Evolutionary conservation across 2,797 vertebrate species (phyloP), one percentile per base, ranked within the genome.

Genomic region (Hemibagrus guttatus): DNA sequence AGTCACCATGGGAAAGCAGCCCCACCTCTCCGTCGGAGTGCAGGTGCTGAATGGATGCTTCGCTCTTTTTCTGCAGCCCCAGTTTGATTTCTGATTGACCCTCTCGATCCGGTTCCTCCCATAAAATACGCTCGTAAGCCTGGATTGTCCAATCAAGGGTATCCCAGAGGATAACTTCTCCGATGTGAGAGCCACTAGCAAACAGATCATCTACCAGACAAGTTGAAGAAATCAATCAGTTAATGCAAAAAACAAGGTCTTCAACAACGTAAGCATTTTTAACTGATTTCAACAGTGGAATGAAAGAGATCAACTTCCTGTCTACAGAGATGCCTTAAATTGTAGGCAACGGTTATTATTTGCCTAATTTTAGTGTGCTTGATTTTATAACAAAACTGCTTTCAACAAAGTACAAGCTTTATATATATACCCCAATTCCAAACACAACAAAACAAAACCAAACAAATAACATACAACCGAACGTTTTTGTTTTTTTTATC

Each of bases 91-190:
- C 97, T 0, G 95, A 91, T 85, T 96, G 96, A 31, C 91, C 2
- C 66, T 94, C 93, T 85, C 91, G 84, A 59, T 94, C 95, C 2
- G 95, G 92, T 92, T 96, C 95, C 92, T 97, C 96, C 96, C 97
- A 97, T 89, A 97, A 95, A 91, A 95, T 97, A 90, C 94, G 94
- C 87, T 98, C 97, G 72, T 94, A 96, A 39, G 95, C 96, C 90
- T 96, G 93, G 81, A 96, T 90, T 35, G 94, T 97, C 96, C 97
- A 99, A n/a, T 97, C 95, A 42, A 96, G 78, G 0, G 95, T 91
- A 87, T 98, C 96, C 98, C 98, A 99, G 79, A 99, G 86, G 90
- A 99, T 97, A 91, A 99, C 88, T 91, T 99, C 98, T 9, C 98
- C 98, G 0, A 96, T 91, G 0, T 99, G 96, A 85, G 98, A 99